Evolutionary conservation across 1,140 invertebrate genomes (phyloP).

Genomic region (Drosophila auraria): DNA sequence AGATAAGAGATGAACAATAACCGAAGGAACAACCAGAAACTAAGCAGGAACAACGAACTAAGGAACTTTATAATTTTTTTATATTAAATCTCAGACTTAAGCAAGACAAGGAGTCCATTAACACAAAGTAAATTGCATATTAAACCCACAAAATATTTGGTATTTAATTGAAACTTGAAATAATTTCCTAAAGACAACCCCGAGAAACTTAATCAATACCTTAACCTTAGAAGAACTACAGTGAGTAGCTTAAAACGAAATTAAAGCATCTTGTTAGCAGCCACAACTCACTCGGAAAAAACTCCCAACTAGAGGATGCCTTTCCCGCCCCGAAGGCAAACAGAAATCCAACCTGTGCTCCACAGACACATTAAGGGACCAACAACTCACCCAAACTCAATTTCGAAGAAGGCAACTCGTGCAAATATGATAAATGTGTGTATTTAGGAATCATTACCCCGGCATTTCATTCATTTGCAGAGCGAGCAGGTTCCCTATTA

Average conservation of each 20-base stretch:
- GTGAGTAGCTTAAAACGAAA: neutral
- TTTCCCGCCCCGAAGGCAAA: neutral
- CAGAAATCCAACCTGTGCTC: conserved; percentile 11
- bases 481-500: conserved; percentile 22
- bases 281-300: neutral
- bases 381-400: conserved; percentile 2
- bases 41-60: neutral
- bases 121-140: conserved; percentile 19
- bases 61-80: conserved; percentile 6
- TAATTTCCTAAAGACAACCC: neutral
- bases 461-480: conserved; percentile 16
- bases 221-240: neutral
- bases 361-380: conserved; percentile 17
- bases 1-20: neutral
- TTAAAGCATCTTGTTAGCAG: neutral
- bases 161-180: neutral
- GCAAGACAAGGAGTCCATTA: conserved; percentile 5
- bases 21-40: conserved; percentile 8
- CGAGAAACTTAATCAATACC: too few species aligned
- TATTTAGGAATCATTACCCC: conserved; percentile 57
- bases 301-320: neutral
- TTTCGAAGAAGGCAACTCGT: conserved; percentile 15
- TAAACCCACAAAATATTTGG: neutral
- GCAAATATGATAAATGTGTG: conserved; percentile 53
- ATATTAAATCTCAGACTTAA: neutral